Base-by-base conservation (phyloP, 2,888 invertebrate species). In the Macaria liturata region DNA sequence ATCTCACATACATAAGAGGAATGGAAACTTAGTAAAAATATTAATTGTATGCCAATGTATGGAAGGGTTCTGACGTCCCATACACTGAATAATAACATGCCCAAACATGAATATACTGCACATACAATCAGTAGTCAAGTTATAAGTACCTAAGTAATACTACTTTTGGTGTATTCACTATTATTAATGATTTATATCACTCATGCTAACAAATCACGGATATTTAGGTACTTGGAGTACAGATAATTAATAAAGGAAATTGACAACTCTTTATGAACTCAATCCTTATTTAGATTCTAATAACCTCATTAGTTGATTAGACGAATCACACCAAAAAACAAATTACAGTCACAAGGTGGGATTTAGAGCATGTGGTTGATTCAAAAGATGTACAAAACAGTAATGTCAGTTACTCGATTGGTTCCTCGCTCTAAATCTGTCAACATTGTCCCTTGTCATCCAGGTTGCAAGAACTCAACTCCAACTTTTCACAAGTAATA, bases 1-100 rank as follows among this genome's bases (percentile, higher is more conserved):
- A 54, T 32, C 32, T 31, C 45, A 51, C 20, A 32, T 46, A 32
- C 37, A 46, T 45, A 43, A 57, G 37, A 49, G 45, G 54, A 58
- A 58, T 54, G 49, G 32, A 58, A 47, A 54, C n/a, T 42, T 42
- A n/a, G 9, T 51, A 64, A 59, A 61, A 49, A 52, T 5, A 46
- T 69, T 45, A 56, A 32, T 54, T 74, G 74, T 76, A 76, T 77
- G 68, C 76, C 82, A 83, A 82, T 78, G 78, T 81, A 81, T 81
- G 74, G 81, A 80, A 82, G 78, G 77, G 62, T 51, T 62, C 57
- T 57, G 61, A 65, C 78, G 72, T 81, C 76, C 81, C 82, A 81
- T 82, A 82, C 81, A 80, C 76, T 78, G 81, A 72, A 67, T 64
- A 68, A 39, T 54, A 8, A 66, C 71, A 69, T 68, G 64, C 54